These are phyloP conservation scores for Helicoverpa zea DNA, from an alignment of 1,140 invertebrate species.

Conservation along the genomic window DNA sequence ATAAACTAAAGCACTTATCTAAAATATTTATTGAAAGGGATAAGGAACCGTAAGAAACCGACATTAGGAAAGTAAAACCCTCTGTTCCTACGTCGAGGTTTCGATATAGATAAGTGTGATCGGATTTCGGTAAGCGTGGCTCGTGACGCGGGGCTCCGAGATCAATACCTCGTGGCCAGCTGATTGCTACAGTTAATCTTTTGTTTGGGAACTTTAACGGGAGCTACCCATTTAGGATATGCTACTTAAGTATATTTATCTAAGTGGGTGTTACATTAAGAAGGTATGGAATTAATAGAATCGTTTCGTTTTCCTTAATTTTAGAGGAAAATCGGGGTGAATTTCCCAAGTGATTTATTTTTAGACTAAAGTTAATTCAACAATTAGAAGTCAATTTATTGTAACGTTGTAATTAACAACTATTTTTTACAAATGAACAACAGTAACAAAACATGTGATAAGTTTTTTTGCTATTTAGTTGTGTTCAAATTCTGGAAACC, in stretches of 20 bases:
- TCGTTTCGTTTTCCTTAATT: too few species aligned
- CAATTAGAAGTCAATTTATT: background rate
- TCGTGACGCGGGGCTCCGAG: background rate
- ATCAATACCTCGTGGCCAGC: constrained; percentile 41
- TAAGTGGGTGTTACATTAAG: background rate
- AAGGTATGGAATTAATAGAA: too few species aligned
- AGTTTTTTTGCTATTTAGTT: too few species aligned
- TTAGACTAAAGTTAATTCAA: background rate
- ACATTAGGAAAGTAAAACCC: constrained; percentile 1
- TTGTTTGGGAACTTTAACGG: constrained; percentile 40
- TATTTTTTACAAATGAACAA: too few species aligned
- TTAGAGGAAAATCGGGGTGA: too few species aligned
- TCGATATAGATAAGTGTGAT: constrained; percentile 39
- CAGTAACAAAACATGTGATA: too few species aligned
- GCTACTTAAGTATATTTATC: constrained; percentile 5
- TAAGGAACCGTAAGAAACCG: background rate
- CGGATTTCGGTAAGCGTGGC: constrained; percentile 22
- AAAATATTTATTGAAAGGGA: background rate
- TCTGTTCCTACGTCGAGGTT: constrained; percentile 1
- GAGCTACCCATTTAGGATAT: background rate
- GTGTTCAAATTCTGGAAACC: too few species aligned
- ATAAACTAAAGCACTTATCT: too few species aligned
- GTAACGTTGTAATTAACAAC: too few species aligned
- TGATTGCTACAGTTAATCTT: constrained; percentile 45
- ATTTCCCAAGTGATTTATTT: too few species aligned